Evolutionary conservation across 2,888 invertebrate species (phyloP).

Genomic region (Aspidapion aeneum): DNA sequence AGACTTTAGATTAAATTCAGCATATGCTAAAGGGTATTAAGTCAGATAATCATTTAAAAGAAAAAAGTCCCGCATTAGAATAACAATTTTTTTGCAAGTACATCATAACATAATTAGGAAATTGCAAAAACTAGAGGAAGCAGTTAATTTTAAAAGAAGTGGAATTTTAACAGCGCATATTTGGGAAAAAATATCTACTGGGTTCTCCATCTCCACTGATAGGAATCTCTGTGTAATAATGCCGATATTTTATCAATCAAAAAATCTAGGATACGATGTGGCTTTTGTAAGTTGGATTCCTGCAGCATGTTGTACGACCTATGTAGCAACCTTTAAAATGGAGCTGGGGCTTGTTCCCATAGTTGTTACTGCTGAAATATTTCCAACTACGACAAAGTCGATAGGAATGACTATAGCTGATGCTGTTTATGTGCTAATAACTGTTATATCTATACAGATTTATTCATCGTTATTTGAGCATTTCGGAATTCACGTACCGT

Average conservation of each 20-base stretch:
- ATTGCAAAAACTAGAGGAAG: too few species aligned
- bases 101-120: too few species aligned
- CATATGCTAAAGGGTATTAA: constrained; percentile 37
- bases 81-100: too few species aligned
- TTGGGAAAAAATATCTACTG: too few species aligned
- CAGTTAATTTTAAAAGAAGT: too few species aligned
- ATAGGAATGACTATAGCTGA: constrained; percentile 45
- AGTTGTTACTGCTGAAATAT: constrained; percentile 45
- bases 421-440: constrained; percentile 40
- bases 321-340: constrained; percentile 42
- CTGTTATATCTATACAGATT: constrained; percentile 38
- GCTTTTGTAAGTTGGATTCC: constrained; percentile 43
- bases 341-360: constrained; percentile 46
- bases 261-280: constrained; percentile 35
- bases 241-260: constrained; percentile 42
- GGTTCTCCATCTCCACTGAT: too few species aligned
- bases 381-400: constrained; percentile 46
- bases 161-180: too few species aligned
- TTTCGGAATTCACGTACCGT: constrained; percentile 41
- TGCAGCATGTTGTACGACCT: constrained; percentile 40
- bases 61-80: too few species aligned
- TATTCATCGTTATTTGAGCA: constrained; percentile 35
- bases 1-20: constrained; percentile 39
- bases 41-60: too few species aligned
- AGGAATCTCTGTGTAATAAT: too few species aligned